Evolutionary conservation across 1,140 invertebrate species (phyloP).

Genomic region (Aphis gossypii): DNA sequence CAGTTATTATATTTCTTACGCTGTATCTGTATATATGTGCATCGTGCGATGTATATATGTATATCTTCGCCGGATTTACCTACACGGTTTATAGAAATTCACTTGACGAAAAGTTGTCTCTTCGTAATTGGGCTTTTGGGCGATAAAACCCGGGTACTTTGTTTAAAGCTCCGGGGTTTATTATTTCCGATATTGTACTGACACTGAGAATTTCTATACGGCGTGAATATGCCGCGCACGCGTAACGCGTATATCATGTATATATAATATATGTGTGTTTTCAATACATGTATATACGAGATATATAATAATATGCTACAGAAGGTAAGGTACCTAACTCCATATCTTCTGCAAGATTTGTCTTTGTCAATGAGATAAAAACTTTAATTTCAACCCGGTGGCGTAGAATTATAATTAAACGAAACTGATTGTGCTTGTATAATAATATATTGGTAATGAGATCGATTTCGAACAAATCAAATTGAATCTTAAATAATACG

Average conservation of each 20-base stretch:
- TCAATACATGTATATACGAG: not conserved
- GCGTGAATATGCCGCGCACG: not conserved
- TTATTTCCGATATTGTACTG: constrained; percentile 10
- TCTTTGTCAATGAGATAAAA: not conserved
- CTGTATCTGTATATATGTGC: not conserved
- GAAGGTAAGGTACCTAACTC: not conserved
- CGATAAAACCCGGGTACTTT: not conserved
- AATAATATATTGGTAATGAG: not conserved
- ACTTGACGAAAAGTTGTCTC: constrained; percentile 35
- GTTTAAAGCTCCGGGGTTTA: not conserved
- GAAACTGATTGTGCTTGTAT: not conserved
- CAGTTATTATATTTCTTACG: too few species aligned
- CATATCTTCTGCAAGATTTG: not conserved
- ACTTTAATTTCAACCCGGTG: not conserved
- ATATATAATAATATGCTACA: not conserved
- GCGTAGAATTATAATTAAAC: constrained; percentile 3
- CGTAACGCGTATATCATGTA: not conserved
- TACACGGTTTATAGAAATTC: not conserved
- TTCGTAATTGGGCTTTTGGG: not conserved
- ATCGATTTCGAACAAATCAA: not conserved
- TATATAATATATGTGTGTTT: not conserved
- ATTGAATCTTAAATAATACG: not conserved
- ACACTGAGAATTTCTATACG: not conserved
- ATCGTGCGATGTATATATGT: not conserved
- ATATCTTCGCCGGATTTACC: not conserved